Evolutionary conservation across 2,888 invertebrate genomes (phyloP), one percentile per base, ranked within the genome.

Genomic region (Synanthedon andrenaeformis): DNA sequence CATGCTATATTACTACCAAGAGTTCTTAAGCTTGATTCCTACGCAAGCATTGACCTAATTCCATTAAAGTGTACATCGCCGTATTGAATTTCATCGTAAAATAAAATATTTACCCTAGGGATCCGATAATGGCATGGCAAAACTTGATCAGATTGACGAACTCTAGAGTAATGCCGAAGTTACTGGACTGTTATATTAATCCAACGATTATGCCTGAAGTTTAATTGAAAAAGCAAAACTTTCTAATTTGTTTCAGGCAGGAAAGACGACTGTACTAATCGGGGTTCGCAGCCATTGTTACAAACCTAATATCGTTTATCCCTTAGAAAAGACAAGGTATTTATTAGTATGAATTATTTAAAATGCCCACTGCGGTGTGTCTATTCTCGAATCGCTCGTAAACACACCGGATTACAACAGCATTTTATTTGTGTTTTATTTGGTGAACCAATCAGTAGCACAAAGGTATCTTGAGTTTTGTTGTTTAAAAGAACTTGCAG

Each of bases 211-310:
- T 75, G 71, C 67, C 63, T 65, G 72, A 76, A 76, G 74, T 76
- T 76, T 74, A 72, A 76, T 74, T 74, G 74, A 72, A 75, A 75
- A 72, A 66, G 66, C 66, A 62, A 61, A 67, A 69, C 71, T 74
- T 69, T 69, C 70, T 67, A 71, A 62, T 67, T 66, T 67, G 70
- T 70, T 72, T 67, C 66, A 70, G 59, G 66, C 66, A 66, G 69
- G 75, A 74, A n/a, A 45, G n/a, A 35, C 35, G 35, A 35, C 35
- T 35, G 45, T 45, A 14, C 10, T 45, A 14, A 45, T 45, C n/a
- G 14, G 45, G 45, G 45, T 45, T 45, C 11, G n/a, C 45, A 13
- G n/a, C 45, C 14, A 45, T 45, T 45, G 14, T 14, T 45, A 14
- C 13, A 14, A 45, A 45, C 45, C 45, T 13, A 35, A 35, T 35